phyloP scores from a whole-genome alignment of 2,797 vertebrate genomes.

The Pantherophis vulpinus region DNA sequence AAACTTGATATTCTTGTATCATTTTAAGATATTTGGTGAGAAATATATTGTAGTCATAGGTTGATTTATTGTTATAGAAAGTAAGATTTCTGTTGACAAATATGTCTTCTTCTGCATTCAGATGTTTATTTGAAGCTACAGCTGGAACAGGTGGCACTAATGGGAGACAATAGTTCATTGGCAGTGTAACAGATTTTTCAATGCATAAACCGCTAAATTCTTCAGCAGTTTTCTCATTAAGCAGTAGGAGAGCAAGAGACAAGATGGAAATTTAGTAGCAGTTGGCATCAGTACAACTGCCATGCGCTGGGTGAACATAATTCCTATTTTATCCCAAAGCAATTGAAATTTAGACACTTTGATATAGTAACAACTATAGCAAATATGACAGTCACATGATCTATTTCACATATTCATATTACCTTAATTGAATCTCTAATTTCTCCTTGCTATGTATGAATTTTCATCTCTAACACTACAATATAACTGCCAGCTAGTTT shows the following conservation, averaged over 20 bases:
- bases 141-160: not conserved
- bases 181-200: conserved; percentile 23
- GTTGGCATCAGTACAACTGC: conserved; percentile 10
- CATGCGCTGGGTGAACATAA: not conserved
- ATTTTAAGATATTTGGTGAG: not conserved
- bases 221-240: conserved; percentile 15
- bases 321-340: conserved; percentile 1
- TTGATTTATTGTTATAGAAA: conserved; percentile 1
- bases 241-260: not conserved
- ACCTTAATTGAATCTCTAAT: conserved; percentile 15
- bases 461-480: not conserved
- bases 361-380: not conserved
- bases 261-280: conserved; percentile 22
- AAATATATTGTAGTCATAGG: not conserved
- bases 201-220: conserved; percentile 24
- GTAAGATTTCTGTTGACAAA: conserved; percentile 19
- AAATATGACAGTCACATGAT: not conserved
- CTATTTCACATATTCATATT: conserved; percentile 6
- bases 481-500: not conserved
- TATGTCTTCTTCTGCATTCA: not conserved
- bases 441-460: not conserved
- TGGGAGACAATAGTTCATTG: not conserved
- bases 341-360: not conserved
- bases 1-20: not conserved
- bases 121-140: conserved; percentile 5